Percentiles rank a stretch among this genome's conserved stretches.
Conservation (phyloP, 2,113 vertebrate genomes). For the Lasiurus borealis region DNA sequence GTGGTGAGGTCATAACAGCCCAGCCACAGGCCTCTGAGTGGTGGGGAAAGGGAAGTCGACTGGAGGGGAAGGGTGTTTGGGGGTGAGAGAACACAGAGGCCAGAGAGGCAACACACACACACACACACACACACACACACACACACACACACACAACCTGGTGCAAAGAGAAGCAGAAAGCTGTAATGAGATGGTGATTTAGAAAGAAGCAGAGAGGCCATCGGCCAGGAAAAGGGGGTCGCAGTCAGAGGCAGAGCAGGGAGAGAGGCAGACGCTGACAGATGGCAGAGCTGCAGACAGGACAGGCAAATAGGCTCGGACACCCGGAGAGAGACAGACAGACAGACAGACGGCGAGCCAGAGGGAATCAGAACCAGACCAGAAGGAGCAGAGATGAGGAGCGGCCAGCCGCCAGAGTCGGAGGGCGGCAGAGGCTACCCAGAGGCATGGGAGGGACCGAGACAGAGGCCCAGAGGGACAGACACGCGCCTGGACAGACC, state of each 20-base stretch:
- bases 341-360: not conserved
- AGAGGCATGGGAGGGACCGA: not conserved
- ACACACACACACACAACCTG: not conserved
- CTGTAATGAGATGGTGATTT: not conserved
- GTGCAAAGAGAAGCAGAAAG: not conserved
- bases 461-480: not conserved
- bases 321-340: not conserved
- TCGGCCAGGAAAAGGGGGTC: not conserved
- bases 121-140: not conserved
- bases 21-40: not conserved
- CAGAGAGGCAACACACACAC: not conserved
- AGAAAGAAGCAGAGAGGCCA: not conserved
- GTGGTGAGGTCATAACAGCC: not conserved
- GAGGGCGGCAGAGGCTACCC: too few species aligned
- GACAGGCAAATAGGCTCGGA: not conserved
- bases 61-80: too few species aligned
- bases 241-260: not conserved
- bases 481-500: not conserved
- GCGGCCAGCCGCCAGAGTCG: not conserved
- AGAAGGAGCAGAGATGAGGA: not conserved
- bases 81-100: not conserved
- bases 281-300: slow-evolving; percentile 34
- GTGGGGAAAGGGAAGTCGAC: not conserved
- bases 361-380: not conserved
- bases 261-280: not conserved